Evolutionary conservation across 2,888 invertebrate genomes (phyloP).

Genomic region (Stictocephala bisonia): DNA sequence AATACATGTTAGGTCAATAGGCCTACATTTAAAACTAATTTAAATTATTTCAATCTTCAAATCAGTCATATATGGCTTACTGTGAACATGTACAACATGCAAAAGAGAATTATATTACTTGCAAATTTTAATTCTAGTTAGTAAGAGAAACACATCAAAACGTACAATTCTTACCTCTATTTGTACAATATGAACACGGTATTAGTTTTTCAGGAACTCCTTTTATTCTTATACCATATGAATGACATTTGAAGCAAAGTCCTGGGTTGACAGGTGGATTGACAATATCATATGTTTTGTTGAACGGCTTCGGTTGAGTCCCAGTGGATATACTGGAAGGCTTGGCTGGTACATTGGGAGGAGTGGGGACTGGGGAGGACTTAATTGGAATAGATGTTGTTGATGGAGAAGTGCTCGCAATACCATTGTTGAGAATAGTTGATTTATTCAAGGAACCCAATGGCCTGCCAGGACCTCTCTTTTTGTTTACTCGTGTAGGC

Average conservation of each 20-base stretch:
- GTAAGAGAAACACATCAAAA: too few relatives aligned
- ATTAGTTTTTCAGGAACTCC: constrained; percentile 73
- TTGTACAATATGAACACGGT: constrained; percentile 78
- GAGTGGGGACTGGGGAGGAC: neutral
- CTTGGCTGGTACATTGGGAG: neutral
- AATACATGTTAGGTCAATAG: too few relatives aligned
- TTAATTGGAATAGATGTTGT: neutral
- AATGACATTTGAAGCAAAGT: constrained; percentile 73
- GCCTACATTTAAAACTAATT: too few relatives aligned
- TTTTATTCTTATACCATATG: constrained; percentile 66
- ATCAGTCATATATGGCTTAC: too few relatives aligned
- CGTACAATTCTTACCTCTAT: constrained; percentile 71
- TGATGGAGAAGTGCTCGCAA: neutral
- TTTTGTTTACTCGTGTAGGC: constrained; percentile 73
- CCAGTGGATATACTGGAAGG: constrained; percentile 16
- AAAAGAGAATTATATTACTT: too few relatives aligned
- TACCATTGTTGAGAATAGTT: neutral
- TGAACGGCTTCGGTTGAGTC: constrained; percentile 17
- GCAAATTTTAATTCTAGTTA: too few relatives aligned
- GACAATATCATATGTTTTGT: neutral
- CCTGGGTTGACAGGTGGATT: constrained; percentile 29
- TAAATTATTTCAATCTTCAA: too few relatives aligned
- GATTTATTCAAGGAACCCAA: constrained; percentile 31
- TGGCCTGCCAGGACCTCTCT: constrained; percentile 33
- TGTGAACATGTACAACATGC: too few relatives aligned